Base-by-base conservation (phyloP, 2,888 invertebrate genomes). In the Acrobeloides nanus region DNA sequence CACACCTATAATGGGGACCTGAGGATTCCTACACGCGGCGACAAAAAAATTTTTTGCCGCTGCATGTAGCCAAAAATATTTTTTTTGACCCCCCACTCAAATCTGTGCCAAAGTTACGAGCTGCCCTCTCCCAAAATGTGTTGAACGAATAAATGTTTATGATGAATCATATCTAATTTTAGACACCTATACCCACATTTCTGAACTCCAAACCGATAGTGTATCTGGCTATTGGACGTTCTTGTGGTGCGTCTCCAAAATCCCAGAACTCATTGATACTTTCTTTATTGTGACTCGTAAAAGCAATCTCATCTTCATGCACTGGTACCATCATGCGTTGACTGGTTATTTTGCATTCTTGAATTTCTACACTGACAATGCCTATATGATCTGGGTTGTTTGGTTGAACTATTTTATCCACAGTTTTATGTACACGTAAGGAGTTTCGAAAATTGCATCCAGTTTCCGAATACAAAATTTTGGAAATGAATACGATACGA, bases 281-380 rank as follows among this genome's bases (percentile, higher is more conserved):
- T 53, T 68, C n/a, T 68, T 68, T 57, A 65, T 68, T 46, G 66
- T 67, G 3, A 55, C 65, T 27, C 52, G 68, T 21, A 68, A 68
- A 45, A 51, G 59, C 46, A 67, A 67, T n/a, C 52, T 68, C 10
- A 68, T 68, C 54, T 60, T 57, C 46, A 57, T 58, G 57, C 60
- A 59, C 41, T 59, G 68, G 68, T 68, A 66, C 48, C 68, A 68
- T 31, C 68, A 68, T 44, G 63, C 64, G 5, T 45, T 68, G 4
- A 68, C 68, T 38, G 68, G 67, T 4, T 68, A 60, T 48, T 68
- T 62, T 46, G 66, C 68, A 7, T 57, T 68, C 21, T 63, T 68
- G 34, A 64, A 59, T 52, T 68, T 64, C 51, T 66, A 63, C 50
- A 61, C 61, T 34, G 60, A 64, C 46, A 64, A 68, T 44, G 70